Percentiles rank a stretch among this genome's conserved stretches.
These are phyloP conservation scores for Lithosia quadra DNA, from an alignment of 2,888 invertebrate species.

Conservation along the genomic window DNA sequence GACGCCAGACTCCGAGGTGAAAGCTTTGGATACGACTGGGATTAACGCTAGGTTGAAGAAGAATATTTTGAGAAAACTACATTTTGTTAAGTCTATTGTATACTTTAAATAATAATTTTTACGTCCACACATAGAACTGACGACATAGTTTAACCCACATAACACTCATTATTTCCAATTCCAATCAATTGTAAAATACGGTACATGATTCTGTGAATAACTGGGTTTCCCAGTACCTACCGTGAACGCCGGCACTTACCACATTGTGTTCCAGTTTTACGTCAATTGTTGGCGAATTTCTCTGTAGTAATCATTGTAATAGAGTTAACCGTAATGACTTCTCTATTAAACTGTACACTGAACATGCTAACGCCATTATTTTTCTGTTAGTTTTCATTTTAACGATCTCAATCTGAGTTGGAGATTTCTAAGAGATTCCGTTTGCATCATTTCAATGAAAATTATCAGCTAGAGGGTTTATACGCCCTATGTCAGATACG, in stretches of 20 bases:
- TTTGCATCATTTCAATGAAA: not conserved
- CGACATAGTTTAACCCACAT: not conserved
- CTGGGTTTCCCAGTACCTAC: conserved; percentile 30
- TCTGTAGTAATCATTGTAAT: conserved; percentile 39
- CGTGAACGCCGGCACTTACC: conserved; percentile 27
- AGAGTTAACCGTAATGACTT: conserved; percentile 42
- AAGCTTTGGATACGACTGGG: no score
- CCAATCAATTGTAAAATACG: conserved; percentile 17
- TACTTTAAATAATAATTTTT: no score
- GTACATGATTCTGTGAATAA: conserved; percentile 10
- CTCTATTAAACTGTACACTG: conserved; percentile 31
- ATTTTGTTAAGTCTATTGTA: no score
- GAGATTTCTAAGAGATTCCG: conserved; percentile 1
- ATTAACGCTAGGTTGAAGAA: no score
- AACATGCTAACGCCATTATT: conserved; percentile 15
- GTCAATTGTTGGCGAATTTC: conserved; percentile 39
- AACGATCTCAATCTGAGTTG: not conserved
- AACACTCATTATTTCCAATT: conserved; percentile 5
- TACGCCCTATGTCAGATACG: no score
- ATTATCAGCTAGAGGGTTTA: no score
- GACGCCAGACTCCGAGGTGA: no score
- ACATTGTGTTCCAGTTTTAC: conserved; percentile 35
- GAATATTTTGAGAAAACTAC: no score
- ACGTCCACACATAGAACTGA: not conserved
- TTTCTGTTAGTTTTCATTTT: conserved; percentile 19